Conservation (phyloP, 2,888 invertebrate species). For the Cryptocephalus moraei region DNA sequence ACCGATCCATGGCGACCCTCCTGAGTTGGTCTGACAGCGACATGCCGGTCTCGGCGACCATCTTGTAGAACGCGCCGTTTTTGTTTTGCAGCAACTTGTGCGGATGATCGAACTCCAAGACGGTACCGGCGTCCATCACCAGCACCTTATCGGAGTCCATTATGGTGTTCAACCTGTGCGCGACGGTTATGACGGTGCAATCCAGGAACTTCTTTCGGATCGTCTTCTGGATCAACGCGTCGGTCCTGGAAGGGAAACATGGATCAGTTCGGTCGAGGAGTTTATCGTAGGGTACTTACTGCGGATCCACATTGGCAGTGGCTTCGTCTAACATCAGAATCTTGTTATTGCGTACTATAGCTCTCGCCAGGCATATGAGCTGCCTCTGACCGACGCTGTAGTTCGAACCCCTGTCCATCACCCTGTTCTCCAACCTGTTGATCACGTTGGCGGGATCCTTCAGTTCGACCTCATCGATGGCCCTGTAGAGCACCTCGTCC, state of each 20-base stretch:
- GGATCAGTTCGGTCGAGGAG: no score
- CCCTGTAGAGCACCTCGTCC: conserved; percentile 58
- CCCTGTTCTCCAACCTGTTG: conserved; percentile 54
- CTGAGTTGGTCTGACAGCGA: conserved; percentile 1
- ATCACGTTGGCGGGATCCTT: conserved; percentile 53
- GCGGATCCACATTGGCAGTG: conserved; percentile 85
- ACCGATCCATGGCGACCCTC: no score
- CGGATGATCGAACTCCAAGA: conserved; percentile 72
- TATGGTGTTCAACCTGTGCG: conserved; percentile 83
- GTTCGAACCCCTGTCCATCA: conserved; percentile 66
- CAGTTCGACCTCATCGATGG: conserved; percentile 64
- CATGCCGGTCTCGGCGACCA: conserved; percentile 49
- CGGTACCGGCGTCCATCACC: conserved; percentile 73
- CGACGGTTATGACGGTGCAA: conserved; percentile 84
- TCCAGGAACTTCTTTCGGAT: conserved; percentile 67
- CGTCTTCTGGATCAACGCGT: conserved; percentile 72
- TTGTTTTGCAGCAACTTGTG: conserved; percentile 50
- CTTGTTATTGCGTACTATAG: conserved; percentile 72
- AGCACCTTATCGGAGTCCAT: conserved; percentile 86
- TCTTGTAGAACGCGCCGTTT: conserved; percentile 48
- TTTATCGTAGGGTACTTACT: conserved; percentile 42
- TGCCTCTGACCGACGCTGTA: conserved; percentile 88
- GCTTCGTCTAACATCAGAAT: conserved; percentile 85
- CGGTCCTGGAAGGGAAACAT: conserved; percentile 42
- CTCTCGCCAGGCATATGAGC: conserved; percentile 78